Conservation (phyloP, 2,888 invertebrate genomes). For the Scaptomyza caliginosa region DNA sequence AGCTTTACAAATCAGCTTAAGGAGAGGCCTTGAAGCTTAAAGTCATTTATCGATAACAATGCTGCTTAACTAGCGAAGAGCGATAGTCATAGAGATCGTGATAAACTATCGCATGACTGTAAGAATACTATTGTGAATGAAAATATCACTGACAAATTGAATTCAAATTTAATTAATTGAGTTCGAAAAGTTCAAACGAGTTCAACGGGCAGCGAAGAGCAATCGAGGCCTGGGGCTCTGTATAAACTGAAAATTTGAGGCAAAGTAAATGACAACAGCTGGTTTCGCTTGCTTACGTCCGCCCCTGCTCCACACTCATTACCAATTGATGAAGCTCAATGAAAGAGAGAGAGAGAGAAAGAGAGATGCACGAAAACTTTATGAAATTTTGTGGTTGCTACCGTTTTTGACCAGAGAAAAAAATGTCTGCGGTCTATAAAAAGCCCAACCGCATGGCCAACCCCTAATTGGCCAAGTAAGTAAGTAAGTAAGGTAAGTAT, state of each 20-base stretch:
- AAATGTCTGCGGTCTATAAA: conserved; percentile 68
- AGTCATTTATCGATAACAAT: background rate
- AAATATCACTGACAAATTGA: conserved; percentile 55
- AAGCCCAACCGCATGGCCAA: conserved; percentile 72
- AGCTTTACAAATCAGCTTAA: too few relatives aligned
- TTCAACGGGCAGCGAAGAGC: conserved; percentile 32
- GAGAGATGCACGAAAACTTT: conserved; percentile 50
- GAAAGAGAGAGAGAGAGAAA: background rate
- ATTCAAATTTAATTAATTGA: conserved; percentile 64
- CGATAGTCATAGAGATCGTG: background rate
- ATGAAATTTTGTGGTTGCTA: conserved; percentile 78
- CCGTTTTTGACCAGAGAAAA: conserved; percentile 67
- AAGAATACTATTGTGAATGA: background rate
- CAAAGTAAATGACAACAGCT: conserved; percentile 70
- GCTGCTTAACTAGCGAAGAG: background rate
- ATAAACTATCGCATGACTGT: background rate
- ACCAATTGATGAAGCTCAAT: conserved; percentile 75
- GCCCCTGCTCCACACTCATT: conserved; percentile 54
- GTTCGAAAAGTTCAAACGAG: conserved; percentile 42
- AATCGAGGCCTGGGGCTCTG: background rate
- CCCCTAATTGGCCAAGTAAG: conserved; percentile 64
- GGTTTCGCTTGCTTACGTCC: conserved; percentile 37
- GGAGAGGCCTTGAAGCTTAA: background rate
- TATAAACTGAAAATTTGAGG: background rate
- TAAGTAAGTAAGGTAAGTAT: conserved; percentile 15